Conservation (phyloP, 2,113 vertebrate species). For the Paramisgurnus dabryanus region DNA sequence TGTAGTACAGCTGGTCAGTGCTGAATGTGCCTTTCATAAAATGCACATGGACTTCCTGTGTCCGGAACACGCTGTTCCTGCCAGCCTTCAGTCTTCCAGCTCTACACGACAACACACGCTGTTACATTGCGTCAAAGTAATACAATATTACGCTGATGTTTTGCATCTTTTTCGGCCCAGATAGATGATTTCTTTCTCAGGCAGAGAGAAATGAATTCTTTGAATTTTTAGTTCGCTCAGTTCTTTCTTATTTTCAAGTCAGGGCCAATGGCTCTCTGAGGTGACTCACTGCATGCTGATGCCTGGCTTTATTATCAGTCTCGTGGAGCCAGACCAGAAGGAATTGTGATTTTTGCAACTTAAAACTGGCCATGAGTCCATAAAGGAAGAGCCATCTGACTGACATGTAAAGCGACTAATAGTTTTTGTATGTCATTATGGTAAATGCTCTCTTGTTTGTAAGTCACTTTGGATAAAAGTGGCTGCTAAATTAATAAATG, state of each 20-base stretch:
- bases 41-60: conserved; percentile 22
- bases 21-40: conserved; percentile 52
- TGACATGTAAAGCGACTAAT: too few species aligned
- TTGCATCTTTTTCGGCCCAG: background rate
- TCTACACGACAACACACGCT: conserved; percentile 1
- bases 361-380: too few species aligned
- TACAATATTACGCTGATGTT: background rate
- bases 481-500: too few species aligned
- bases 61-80: conserved; percentile 48
- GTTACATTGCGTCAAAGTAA: background rate
- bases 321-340: too few species aligned
- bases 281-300: conserved; percentile 23
- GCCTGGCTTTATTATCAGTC: background rate
- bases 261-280: background rate
- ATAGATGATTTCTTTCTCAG: background rate
- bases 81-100: conserved; percentile 43
- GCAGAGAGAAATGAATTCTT: too few species aligned
- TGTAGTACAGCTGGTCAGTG: conserved; percentile 30
- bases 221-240: background rate
- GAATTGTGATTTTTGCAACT: too few species aligned
- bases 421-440: too few species aligned
- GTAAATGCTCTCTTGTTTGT: too few species aligned
- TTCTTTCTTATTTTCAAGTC: background rate
- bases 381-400: too few species aligned
- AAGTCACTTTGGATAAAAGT: too few species aligned